These are phyloP conservation scores for Allolobophora icterica DNA, from an alignment of 2,888 invertebrate species.

Conservation along the genomic window DNA sequence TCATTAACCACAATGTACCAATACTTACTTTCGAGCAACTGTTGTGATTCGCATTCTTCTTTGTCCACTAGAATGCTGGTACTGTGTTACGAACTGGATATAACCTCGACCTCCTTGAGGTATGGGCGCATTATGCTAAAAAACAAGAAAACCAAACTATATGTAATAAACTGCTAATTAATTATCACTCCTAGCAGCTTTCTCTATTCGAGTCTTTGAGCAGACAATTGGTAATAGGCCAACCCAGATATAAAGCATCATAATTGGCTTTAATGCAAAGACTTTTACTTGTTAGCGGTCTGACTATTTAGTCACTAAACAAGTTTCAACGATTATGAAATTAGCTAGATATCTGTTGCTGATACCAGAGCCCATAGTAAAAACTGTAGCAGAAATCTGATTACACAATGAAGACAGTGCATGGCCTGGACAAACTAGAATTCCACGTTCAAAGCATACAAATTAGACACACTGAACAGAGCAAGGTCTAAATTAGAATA, in stretches of 20 bases:
- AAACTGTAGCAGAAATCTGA: background rate
- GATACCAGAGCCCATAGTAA: background rate
- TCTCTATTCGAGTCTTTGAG: background rate
- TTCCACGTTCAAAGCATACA: background rate
- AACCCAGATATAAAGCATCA: background rate
- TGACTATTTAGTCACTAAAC: background rate
- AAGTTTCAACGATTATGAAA: background rate
- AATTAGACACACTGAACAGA: background rate
- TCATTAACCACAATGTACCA: background rate
- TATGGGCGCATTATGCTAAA: slow-evolving; percentile 88
- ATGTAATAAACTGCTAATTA: background rate
- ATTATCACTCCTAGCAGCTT: background rate
- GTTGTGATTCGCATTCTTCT: slow-evolving; percentile 94
- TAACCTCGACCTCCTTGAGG: slow-evolving; percentile 95
- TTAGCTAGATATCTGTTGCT: background rate
- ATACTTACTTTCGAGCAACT: slow-evolving; percentile 84
- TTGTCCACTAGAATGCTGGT: slow-evolving; percentile 96
- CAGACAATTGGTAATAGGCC: background rate
- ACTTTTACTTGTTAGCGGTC: background rate
- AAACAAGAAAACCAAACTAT: slow-evolving; percentile 13
- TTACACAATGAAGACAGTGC: background rate
- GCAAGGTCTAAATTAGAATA: background rate
- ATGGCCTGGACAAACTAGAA: background rate
- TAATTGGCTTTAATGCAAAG: background rate
- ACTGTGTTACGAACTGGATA: slow-evolving; percentile 96